phyloP scores from a whole-genome alignment of 2,797 vertebrate genomes.

The Diplodus sargus region DNA sequence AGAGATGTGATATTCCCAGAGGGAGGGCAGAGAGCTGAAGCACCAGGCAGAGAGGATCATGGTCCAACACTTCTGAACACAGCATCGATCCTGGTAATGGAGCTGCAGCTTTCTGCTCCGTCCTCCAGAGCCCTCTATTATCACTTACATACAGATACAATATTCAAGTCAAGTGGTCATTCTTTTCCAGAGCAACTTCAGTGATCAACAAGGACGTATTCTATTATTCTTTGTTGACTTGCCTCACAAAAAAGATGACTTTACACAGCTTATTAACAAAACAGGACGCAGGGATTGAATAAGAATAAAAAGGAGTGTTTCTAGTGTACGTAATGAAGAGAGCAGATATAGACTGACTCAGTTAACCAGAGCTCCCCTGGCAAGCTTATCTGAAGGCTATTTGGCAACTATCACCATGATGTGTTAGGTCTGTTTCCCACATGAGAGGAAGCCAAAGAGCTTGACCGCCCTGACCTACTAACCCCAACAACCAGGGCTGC shows the following conservation, averaged over 20 bases:
- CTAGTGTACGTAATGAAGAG: neutral
- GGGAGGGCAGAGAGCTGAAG: conserved; percentile 40
- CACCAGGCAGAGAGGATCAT: conserved; percentile 34
- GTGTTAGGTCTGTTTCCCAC: neutral
- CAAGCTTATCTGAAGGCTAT: neutral
- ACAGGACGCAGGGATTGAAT: no score
- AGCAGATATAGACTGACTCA: neutral
- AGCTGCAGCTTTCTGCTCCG: conserved; percentile 40
- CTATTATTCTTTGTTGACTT: no score
- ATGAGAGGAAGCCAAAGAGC: conserved; percentile 3
- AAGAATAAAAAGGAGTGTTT: neutral
- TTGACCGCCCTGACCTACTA: conserved; percentile 6
- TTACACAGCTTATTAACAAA: neutral
- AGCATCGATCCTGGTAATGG: conserved; percentile 57
- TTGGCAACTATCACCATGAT: neutral
- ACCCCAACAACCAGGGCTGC: neutral
- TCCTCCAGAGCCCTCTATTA: conserved; percentile 2
- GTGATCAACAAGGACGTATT: no score
- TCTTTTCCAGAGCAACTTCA: neutral
- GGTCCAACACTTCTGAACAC: conserved; percentile 24
- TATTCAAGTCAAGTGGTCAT: neutral
- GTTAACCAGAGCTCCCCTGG: neutral
- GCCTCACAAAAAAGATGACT: neutral
- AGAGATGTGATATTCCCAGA: conserved; percentile 57
- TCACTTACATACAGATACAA: neutral